Conservation (phyloP, 1,140 invertebrate genomes). For the Plodia interpunctella region DNA sequence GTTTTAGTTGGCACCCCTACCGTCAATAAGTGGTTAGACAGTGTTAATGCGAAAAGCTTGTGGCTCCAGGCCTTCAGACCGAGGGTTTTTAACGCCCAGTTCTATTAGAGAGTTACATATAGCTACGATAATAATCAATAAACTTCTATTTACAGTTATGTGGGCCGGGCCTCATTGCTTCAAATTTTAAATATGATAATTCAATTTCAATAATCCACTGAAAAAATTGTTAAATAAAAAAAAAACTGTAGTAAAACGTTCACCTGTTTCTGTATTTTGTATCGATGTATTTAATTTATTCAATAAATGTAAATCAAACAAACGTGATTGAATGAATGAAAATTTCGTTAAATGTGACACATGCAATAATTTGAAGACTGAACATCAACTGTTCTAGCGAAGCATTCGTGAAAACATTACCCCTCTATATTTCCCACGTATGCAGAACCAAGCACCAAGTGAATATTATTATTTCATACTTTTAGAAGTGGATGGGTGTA, state of each 20-base stretch:
- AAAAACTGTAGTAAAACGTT: too few relatives aligned
- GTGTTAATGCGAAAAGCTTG: constrained; percentile 12
- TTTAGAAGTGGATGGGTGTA: constrained; percentile 31
- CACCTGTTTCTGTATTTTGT: too few relatives aligned
- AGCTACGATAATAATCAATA: not conserved
- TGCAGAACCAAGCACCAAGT: constrained; percentile 19
- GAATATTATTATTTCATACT: constrained; percentile 50
- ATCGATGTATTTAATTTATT: too few relatives aligned
- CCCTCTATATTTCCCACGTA: not conserved
- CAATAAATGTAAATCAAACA: too few relatives aligned
- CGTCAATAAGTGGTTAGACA: not conserved
- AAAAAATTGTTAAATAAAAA: too few relatives aligned
- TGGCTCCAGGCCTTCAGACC: not conserved
- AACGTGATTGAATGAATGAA: too few relatives aligned
- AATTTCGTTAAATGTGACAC: too few relatives aligned
- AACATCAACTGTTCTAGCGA: not conserved
- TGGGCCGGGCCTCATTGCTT: too few relatives aligned
- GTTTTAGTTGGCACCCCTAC: constrained; percentile 8
- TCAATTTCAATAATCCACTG: too few relatives aligned
- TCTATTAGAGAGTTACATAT: not conserved
- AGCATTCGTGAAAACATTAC: too few relatives aligned
- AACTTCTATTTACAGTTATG: too few relatives aligned
- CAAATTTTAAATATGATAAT: too few relatives aligned
- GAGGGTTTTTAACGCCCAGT: not conserved
- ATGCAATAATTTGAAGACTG: not conserved